Conservation (phyloP, 2,797 vertebrate species). For the Rhincodon typus region DNA sequence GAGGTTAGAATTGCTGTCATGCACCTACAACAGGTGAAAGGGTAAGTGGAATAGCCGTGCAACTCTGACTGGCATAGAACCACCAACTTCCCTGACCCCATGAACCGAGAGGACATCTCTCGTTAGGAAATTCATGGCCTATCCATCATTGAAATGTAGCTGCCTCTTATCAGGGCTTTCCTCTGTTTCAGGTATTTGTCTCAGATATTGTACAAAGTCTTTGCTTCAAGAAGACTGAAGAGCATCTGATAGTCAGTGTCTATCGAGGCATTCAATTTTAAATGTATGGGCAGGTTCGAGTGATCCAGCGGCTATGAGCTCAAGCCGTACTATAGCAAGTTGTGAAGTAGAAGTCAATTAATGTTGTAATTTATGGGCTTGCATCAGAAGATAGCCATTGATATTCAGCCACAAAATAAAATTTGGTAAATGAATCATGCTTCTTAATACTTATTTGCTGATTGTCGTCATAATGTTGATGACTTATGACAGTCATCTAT, state of each 20-base stretch:
- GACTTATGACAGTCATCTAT: neutral
- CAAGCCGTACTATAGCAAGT: neutral
- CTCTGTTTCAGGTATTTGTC: neutral
- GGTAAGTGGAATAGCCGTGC: neutral
- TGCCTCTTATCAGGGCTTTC: neutral
- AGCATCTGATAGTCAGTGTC: neutral
- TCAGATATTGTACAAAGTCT: neutral
- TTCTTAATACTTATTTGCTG: neutral
- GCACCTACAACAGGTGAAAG: neutral
- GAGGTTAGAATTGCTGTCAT: neutral
- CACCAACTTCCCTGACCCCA: neutral
- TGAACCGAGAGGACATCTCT: neutral
- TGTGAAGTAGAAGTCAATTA: neutral
- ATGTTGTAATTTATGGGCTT: neutral
- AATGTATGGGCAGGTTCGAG: too few species aligned
- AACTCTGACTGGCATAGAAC: neutral
- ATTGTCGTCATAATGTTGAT: neutral
- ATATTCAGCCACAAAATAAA: neutral
- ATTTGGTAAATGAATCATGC: neutral
- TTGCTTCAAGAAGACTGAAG: neutral
- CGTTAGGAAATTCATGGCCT: neutral
- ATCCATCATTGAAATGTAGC: neutral
- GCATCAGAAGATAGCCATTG: neutral
- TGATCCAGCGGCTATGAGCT: neutral
- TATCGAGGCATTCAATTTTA: neutral